phyloP scores from a whole-genome alignment of 1,140 invertebrate species.

The Tribolium madens region DNA sequence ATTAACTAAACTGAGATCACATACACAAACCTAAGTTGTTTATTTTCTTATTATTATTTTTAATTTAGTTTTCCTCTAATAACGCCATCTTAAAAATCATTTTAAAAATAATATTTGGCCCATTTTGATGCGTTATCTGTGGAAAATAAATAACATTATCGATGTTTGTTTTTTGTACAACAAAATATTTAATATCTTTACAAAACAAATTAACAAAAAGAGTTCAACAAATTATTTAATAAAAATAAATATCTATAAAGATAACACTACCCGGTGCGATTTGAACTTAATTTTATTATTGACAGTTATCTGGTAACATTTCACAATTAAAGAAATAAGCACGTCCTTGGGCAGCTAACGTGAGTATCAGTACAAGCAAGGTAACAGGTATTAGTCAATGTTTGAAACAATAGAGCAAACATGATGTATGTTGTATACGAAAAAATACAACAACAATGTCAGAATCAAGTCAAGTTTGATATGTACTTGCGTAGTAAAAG shows the following conservation, averaged over 20 bases:
- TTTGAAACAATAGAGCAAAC: neutral
- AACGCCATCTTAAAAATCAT: slow-evolving; percentile 28
- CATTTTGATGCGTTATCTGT: slow-evolving; percentile 27
- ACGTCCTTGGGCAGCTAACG: slow-evolving; percentile 33
- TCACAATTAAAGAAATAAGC: slow-evolving; percentile 32
- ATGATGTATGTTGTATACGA: neutral
- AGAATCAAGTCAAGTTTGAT: slow-evolving; percentile 27
- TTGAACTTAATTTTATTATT: slow-evolving; percentile 31
- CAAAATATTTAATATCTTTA: slow-evolving; percentile 11
- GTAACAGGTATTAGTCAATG: neutral
- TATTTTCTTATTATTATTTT: neutral
- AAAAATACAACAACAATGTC: slow-evolving; percentile 5
- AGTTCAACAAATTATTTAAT: slow-evolving; percentile 22
- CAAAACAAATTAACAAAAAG: slow-evolving; percentile 25
- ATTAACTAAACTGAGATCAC: neutral
- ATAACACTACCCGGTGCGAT: slow-evolving; percentile 36
- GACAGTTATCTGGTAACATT: slow-evolving; percentile 37
- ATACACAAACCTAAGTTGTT: slow-evolving; percentile 15
- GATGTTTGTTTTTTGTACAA: slow-evolving; percentile 31
- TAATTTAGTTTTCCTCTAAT: slow-evolving; percentile 21
- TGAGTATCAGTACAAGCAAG: neutral
- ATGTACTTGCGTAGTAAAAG: slow-evolving; percentile 4
- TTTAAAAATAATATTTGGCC: slow-evolving; percentile 38
- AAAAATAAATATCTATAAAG: slow-evolving; percentile 38
- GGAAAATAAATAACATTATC: slow-evolving; percentile 30